phyloP scores from a whole-genome alignment of 2,888 invertebrate genomes.

The Bedellia somnulentella region DNA sequence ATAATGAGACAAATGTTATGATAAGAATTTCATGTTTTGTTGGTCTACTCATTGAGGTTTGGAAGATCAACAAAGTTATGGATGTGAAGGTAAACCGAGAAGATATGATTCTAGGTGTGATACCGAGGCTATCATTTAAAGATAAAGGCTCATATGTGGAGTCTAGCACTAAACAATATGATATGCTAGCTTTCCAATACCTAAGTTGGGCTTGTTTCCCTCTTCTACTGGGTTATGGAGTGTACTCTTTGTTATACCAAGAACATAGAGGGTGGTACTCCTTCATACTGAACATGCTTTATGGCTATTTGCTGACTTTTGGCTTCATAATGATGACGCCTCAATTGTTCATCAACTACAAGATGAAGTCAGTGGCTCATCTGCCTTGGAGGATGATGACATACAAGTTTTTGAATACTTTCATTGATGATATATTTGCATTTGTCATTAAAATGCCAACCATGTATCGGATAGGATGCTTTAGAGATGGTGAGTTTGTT shows the following conservation, averaged over 20 bases:
- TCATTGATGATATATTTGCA: conserved; percentile 99
- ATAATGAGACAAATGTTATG: conserved; percentile 97
- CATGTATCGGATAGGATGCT: conserved; percentile 96
- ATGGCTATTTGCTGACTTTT: conserved; percentile 96
- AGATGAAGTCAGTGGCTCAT: conserved; percentile 98
- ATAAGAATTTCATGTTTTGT: conserved; percentile 93
- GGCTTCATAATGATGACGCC: conserved; percentile 99
- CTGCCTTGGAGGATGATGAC: conserved; percentile 99
- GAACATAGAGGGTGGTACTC: conserved; percentile 99
- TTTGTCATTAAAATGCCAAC: conserved; percentile 99
- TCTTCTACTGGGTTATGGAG: conserved; percentile 86
- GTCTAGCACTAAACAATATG: conserved; percentile 92
- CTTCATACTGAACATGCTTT: conserved; percentile 93
- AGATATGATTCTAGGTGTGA: conserved; percentile 70
- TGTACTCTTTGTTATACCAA: conserved; percentile 92
- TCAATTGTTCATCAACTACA: conserved; percentile 98
- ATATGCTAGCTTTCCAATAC: conserved; percentile 94
- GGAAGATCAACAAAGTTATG: conserved; percentile 96
- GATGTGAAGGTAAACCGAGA: conserved; percentile 80
- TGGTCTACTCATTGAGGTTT: conserved; percentile 93
- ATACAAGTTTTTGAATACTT: conserved; percentile 98
- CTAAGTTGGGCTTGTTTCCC: conserved; percentile 96
- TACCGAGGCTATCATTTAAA: conserved; percentile 79
- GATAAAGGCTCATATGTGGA: conserved; percentile 97
- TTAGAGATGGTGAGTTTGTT: conserved; percentile 79